Conservation (phyloP, 1,140 invertebrate genomes). For the Magallana angulata region DNA sequence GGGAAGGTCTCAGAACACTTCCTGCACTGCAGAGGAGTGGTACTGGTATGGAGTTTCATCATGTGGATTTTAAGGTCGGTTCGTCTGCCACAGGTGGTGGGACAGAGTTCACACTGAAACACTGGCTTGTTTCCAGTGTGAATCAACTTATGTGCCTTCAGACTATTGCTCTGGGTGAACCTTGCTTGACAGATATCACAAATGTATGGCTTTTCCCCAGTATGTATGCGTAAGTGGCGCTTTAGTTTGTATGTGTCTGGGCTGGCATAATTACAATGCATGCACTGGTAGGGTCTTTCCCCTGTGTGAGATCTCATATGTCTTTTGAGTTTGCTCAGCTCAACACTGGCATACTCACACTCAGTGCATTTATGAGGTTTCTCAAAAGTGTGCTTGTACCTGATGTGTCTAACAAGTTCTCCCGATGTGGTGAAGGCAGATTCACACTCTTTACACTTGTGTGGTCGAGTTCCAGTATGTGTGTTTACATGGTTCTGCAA, state of each 20-base stretch:
- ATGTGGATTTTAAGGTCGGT: slow-evolving; percentile 97
- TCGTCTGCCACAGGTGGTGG: slow-evolving; percentile 97
- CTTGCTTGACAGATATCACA: slow-evolving; percentile 89
- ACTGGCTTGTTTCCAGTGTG: slow-evolving; percentile 97
- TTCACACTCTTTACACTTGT: slow-evolving; percentile 95
- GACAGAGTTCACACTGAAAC: slow-evolving; percentile 96
- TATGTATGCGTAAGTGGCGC: slow-evolving; percentile 95
- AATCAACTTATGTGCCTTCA: slow-evolving; percentile 90
- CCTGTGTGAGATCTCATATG: slow-evolving; percentile 94
- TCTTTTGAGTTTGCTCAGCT: slow-evolving; percentile 93
- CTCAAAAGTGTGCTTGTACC: slow-evolving; percentile 92
- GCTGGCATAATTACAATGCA: slow-evolving; percentile 97
- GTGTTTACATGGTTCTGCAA: slow-evolving; percentile 98
- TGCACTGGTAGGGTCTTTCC: slow-evolving; percentile 84
- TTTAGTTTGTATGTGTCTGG: slow-evolving; percentile 98
- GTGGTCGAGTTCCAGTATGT: slow-evolving; percentile 94
- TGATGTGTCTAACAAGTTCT: slow-evolving; percentile 94
- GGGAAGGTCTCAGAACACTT: slow-evolving; percentile 95
- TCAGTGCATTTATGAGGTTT: slow-evolving; percentile 96
- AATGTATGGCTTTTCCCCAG: slow-evolving; percentile 94
- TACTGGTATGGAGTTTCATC: slow-evolving; percentile 96
- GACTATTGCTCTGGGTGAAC: slow-evolving; percentile 97
- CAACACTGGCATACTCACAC: slow-evolving; percentile 96
- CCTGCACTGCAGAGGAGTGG: slow-evolving; percentile 94
- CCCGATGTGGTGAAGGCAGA: slow-evolving; percentile 97